Conservation (phyloP, 1,140 invertebrate species). For the Rhizoglyphus robini region DNA sequence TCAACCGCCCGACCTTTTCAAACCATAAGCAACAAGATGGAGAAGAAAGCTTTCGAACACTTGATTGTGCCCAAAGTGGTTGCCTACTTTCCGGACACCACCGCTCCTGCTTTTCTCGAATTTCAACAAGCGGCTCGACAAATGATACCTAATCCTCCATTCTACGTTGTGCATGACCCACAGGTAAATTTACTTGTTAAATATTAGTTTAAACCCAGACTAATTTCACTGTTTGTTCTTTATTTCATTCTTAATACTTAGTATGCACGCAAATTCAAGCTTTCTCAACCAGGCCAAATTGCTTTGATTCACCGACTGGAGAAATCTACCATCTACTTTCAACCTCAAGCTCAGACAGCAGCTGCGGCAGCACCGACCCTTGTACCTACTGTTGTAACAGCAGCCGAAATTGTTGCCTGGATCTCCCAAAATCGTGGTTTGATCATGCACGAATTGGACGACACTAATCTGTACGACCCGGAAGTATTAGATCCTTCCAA, state of each 20-base stretch:
- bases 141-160: constrained; percentile 22
- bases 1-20: constrained; percentile 14
- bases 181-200: constrained; percentile 8
- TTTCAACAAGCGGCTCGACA: constrained; percentile 22
- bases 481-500: constrained; percentile 21
- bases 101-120: constrained; percentile 21
- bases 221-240: constrained; percentile 2
- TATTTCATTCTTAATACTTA: constrained; percentile 12
- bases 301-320: constrained; percentile 20
- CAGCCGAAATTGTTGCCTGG: constrained; percentile 25
- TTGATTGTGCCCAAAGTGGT: constrained; percentile 21
- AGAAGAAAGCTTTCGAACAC: constrained; percentile 25
- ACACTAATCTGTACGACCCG: constrained; percentile 25
- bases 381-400: constrained; percentile 16
- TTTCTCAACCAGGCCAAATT: constrained; percentile 24
- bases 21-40: constrained; percentile 24
- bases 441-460: constrained; percentile 22
- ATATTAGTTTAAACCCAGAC: neutral
- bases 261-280: constrained; percentile 24
- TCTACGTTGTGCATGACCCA: constrained; percentile 25
- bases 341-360: constrained; percentile 15
- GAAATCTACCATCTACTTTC: constrained; percentile 22
- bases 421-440: constrained; percentile 19
- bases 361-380: neutral
- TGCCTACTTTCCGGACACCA: constrained; percentile 24